Evolutionary conservation across 2,113 vertebrate genomes (phyloP), one percentile per base, ranked within the genome.

Genomic region (Philantomba maxwellii): DNA sequence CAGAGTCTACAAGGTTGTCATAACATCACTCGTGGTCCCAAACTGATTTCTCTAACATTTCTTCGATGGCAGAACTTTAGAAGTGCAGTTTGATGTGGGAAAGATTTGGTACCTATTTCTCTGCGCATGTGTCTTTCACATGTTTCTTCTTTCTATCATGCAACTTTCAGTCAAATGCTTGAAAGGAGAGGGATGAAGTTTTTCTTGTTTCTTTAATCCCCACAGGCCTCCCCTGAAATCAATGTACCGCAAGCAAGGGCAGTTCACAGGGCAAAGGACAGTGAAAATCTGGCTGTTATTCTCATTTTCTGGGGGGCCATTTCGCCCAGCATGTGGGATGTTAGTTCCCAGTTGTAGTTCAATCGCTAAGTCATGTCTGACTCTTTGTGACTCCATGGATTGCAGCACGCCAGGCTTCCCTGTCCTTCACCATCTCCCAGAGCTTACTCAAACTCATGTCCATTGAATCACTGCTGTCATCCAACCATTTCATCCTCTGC

Each of bases 341-440:
- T 80, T 33, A 53, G 78, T 36, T 23, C 78, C 19, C 78, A 43
- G 70, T 7, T 26, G 23, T 43, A 39, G 23, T 43, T 73, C 11
- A 25, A 23, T 75, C 1, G 1, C 12, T 75, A 26, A 75, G 6
- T 75, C 0, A 2, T 75, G 70, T 43, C 4, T 7, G 1, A 7
- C 39, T 43, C 23, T 66, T n/a, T 75, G 39, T 26, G 23, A 75
- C 70, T 15, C 39, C 70, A 26, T 43, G 23, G 70, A 75, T 4
- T 75, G 23, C 70, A 43, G 70, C 70, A 43, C 0, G 0, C 39
- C 70, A 75, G 23, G 70, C 39, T 43, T 43, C 39, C 70, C 70
- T 43, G 70, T 43, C 70, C 39, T 43, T 75, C 70, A 43, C 70
- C 39, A 43, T 43, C 39, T 75, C 23, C 70, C 70, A 26, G 39